Conservation (phyloP, 2,113 vertebrate genomes). For the Indri indri region DNA sequence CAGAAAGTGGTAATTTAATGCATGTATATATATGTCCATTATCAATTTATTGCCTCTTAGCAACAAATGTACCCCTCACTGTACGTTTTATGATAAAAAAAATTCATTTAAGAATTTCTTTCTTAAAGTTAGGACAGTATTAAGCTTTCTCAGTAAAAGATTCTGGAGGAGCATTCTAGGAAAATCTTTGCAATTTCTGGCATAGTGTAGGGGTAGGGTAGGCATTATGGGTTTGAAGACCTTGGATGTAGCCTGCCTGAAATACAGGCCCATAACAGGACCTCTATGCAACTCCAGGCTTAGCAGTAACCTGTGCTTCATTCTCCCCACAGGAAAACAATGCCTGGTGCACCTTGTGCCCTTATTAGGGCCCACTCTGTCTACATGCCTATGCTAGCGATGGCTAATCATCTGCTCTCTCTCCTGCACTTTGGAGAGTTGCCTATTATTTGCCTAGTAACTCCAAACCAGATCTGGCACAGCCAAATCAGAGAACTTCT, state of each 20-base stretch:
- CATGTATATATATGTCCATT: background rate
- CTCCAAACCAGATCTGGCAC: background rate
- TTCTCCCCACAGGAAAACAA: background rate
- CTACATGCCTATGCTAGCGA: fast-evolving
- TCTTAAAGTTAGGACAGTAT: background rate
- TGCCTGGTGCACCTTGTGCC: background rate
- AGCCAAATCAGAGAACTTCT: background rate
- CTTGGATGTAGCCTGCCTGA: background rate
- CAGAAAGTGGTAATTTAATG: background rate
- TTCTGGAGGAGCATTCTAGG: background rate
- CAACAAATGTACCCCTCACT: background rate
- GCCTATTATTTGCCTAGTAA: background rate
- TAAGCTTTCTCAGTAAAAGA: background rate
- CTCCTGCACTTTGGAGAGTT: background rate
- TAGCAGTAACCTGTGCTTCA: background rate
- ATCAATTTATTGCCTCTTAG: background rate
- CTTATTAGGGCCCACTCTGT: background rate
- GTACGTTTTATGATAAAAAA: background rate
- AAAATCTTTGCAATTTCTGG: background rate
- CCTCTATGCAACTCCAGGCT: background rate
- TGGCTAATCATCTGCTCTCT: background rate
- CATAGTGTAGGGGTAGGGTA: background rate
- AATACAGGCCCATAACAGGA: background rate
- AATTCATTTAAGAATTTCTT: background rate
- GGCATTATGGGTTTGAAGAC: background rate